These are phyloP conservation scores for Mystacornis crossleyi DNA, from an alignment of 2,113 vertebrate species.

Conservation along the genomic window DNA sequence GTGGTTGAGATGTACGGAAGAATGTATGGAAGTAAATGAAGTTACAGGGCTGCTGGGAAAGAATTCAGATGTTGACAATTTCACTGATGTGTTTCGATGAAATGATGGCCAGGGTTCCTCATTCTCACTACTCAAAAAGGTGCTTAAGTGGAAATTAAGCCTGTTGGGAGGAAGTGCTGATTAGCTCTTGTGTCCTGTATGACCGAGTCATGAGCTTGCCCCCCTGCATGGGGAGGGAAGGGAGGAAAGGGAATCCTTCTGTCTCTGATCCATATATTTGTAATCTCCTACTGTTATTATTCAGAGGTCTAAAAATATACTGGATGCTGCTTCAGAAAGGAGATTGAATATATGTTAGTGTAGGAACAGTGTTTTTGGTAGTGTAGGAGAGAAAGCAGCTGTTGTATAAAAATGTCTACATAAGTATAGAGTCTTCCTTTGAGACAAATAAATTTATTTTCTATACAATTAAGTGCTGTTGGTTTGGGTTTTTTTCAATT, in stretches of 20 bases:
- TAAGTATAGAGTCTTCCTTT: background rate
- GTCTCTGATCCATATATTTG: background rate
- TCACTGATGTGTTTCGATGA: background rate
- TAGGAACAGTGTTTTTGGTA: background rate
- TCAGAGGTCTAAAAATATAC: background rate
- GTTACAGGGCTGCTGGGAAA: background rate
- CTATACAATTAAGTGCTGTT: background rate
- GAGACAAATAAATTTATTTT: constrained; percentile 13
- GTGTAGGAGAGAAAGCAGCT: background rate
- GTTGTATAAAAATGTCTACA: background rate
- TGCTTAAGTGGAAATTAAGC: background rate
- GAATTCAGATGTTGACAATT: background rate
- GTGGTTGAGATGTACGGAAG: background rate
- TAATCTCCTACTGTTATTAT: background rate
- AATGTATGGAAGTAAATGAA: background rate
- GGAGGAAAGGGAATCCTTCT: background rate
- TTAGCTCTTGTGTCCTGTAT: background rate
- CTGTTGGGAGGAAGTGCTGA: background rate
- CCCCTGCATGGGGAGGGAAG: background rate
- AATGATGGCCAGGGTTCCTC: background rate
- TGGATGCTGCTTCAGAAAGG: background rate
- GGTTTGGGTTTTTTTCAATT: background rate
- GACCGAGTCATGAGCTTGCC: background rate
- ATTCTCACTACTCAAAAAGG: background rate
- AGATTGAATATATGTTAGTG: background rate